Base-by-base conservation (phyloP, 2,797 vertebrate species). In the Echiichthys vipera region DNA sequence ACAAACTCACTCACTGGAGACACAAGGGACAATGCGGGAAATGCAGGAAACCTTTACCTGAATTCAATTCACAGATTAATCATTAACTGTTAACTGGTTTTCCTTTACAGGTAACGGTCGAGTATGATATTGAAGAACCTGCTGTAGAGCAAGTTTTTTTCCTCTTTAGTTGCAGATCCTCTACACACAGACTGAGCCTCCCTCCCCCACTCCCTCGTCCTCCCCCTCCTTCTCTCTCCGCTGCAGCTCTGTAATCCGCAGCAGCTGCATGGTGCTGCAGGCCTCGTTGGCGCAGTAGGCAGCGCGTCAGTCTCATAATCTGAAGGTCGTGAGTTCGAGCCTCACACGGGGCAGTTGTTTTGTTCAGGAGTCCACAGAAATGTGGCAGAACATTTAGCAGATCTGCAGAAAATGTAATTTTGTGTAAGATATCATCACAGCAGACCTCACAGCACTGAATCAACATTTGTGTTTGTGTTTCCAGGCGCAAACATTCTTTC, bases 241-340 rank as follows among this genome's bases (percentile, higher is more conserved):
- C 20, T 20, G 49, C 22, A 15, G 73, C 20, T 70, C 27, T 79
- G 78, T 69, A 74, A 36, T 13, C 2, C 0, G 18, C 75, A 67
- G 80, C 29, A 5, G 57, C 12, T 0, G 0, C 0, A 0, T 0
- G 0, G 0, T 0, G 0, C 0, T 0, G 0, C 63, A 54, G 55
- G 91, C 89, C 90, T 92, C 84, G 89, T 91, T 90, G 91, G 91
- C 89, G 91, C 91, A 91, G 89, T 89, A 86, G 89, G 90, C 90
- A 90, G 88, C 90, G 87, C 87, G 87, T 87, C 85, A 89, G 85
- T 89, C 88, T 89, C 88, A 91, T 91, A 92, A 92, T 91, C 91
- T 92, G 91, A 92, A 92, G 89, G 89, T 91, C 84, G 89, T 91
- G 91, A 91, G 89, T 91, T 92, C 87, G 87, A 92, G 89, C 91